These are phyloP conservation scores for Amphilophus citrinellus DNA, from an alignment of 2,113 vertebrate species.

Conservation along the genomic window DNA sequence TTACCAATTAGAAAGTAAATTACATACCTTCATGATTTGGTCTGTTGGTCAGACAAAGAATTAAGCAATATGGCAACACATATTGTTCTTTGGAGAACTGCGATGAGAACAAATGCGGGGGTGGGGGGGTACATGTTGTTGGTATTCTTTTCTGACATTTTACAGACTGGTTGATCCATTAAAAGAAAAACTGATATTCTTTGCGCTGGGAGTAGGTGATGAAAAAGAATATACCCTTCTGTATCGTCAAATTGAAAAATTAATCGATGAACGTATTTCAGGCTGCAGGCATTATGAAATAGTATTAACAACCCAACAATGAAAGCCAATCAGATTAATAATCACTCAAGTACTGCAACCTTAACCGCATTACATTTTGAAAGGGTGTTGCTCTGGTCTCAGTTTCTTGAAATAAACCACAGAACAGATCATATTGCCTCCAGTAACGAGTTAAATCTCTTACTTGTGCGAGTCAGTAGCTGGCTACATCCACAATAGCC, in stretches of 20 bases:
- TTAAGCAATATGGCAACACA: background rate
- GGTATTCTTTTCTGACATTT: conserved; percentile 1
- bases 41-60: background rate
- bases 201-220: background rate
- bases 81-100: background rate
- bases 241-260: background rate
- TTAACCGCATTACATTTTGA: background rate
- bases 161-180: background rate
- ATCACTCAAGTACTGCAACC: background rate
- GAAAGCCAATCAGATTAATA: conserved; percentile 8
- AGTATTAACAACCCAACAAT: conserved; percentile 2
- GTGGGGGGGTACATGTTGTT: background rate
- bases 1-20: background rate
- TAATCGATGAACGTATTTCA: background rate
- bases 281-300: background rate
- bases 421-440: conserved; percentile 44
- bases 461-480: conserved; percentile 61
- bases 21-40: background rate
- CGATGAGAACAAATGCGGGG: background rate
- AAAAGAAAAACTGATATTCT: conserved; percentile 12
- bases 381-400: conserved; percentile 20
- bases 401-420: conserved; percentile 56
- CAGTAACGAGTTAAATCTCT: conserved; percentile 59
- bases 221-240: background rate
- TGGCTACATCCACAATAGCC: conserved; percentile 69